These are phyloP conservation scores for Burhinus bistriatus DNA, from an alignment of 2,113 vertebrate species.

Conservation along the genomic window DNA sequence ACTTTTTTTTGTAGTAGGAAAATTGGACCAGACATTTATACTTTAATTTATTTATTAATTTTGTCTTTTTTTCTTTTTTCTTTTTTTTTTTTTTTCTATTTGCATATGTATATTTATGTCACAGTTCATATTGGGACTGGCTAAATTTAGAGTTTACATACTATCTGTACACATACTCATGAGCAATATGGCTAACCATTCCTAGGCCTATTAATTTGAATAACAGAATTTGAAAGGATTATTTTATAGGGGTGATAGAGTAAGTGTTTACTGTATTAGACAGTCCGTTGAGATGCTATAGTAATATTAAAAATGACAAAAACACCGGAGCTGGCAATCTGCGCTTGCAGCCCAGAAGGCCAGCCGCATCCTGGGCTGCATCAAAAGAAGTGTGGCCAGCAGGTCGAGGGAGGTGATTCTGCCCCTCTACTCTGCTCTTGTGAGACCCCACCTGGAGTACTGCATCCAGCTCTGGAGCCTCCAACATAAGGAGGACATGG, in stretches of 20 bases:
- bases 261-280: background rate
- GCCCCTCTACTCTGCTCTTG: too few species aligned
- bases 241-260: background rate
- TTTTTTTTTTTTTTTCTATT: background rate
- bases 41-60: background rate
- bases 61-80: background rate
- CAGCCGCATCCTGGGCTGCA: too few species aligned
- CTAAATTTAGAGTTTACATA: background rate
- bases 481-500: too few species aligned
- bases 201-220: constrained; percentile 21
- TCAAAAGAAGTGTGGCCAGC: too few species aligned
- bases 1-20: background rate
- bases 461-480: too few species aligned
- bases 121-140: background rate
- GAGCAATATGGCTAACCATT: background rate
- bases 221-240: constrained; percentile 21
- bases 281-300: background rate
- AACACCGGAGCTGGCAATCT: background rate
- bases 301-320: background rate
- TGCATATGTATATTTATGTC: background rate
- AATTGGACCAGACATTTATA: background rate
- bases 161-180: background rate
- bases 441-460: too few species aligned
- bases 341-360: too few species aligned
- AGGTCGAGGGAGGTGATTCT: too few species aligned